phyloP scores from a whole-genome alignment of 2,888 invertebrate species.

The Monoplex corrugatus region DNA sequence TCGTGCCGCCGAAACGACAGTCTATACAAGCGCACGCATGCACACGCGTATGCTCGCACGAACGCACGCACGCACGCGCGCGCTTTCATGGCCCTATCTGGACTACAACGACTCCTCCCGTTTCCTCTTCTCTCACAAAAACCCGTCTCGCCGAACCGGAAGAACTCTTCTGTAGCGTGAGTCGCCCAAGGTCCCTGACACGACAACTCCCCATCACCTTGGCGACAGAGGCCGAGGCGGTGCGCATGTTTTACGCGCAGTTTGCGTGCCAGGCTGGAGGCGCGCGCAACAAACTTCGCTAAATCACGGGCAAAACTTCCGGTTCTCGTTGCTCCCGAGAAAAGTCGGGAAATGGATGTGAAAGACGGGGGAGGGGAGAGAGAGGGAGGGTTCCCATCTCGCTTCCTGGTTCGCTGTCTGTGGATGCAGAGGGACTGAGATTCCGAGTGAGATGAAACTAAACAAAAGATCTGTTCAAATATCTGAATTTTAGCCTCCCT shows the following conservation, averaged over 20 bases:
- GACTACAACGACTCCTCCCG: neutral
- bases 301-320: constrained; percentile 56
- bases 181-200: constrained; percentile 18
- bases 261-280: constrained; percentile 50
- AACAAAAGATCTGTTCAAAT: too few relatives aligned
- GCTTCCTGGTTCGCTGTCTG: constrained; percentile 14
- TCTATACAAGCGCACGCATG: too few relatives aligned
- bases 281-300: constrained; percentile 53
- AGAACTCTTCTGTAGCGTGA: constrained; percentile 43
- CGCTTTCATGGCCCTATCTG: neutral
- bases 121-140: neutral
- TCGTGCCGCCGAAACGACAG: neutral
- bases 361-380: too few relatives aligned
- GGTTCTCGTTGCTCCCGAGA: constrained; percentile 52
- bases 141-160: constrained; percentile 38
- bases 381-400: constrained; percentile 46
- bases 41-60: neutral
- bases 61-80: neutral
- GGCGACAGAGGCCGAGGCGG: constrained; percentile 36
- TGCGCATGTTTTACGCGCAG: constrained; percentile 47
- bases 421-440: too few relatives aligned
- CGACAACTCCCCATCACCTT: constrained; percentile 46
- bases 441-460: too few relatives aligned
- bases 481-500: too few relatives aligned
- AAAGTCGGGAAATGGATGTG: constrained; percentile 50